A percentile compares a stretch with the other conserved stretches of the same genome.
phyloP scores from a whole-genome alignment of 2,113 vertebrate species.

The Lepus americanus region DNA sequence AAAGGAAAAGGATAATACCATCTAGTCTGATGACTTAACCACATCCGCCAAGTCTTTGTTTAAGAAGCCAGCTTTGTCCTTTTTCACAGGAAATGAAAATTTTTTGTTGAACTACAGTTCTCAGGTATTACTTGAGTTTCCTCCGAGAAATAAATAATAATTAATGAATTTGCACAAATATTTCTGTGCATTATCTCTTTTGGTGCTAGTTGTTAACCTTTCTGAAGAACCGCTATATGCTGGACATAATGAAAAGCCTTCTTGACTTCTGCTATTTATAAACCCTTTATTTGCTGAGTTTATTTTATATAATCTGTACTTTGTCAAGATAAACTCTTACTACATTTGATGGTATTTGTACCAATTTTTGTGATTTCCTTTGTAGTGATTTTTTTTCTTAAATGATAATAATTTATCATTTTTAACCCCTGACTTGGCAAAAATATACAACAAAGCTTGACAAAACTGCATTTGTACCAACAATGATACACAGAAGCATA shows the following conservation, averaged over 20 bases:
- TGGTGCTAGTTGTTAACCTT: not conserved
- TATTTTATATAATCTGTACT: not conserved
- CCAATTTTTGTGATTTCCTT: not conserved
- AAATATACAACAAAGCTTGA: no score
- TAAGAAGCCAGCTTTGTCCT: not conserved
- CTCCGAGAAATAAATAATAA: not conserved
- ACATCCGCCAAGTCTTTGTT: constrained; percentile 62
- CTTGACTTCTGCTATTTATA: not conserved
- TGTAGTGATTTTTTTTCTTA: not conserved
- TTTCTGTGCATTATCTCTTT: not conserved
- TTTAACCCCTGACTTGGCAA: no score
- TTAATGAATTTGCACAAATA: not conserved
- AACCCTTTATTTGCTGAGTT: not conserved
- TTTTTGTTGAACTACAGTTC: constrained; percentile 35
- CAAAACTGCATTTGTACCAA: no score
- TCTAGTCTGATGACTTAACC: constrained; percentile 40
- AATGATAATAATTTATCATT: no score
- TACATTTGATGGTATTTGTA: not conserved
- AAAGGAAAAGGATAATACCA: constrained; percentile 52
- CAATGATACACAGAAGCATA: no score
- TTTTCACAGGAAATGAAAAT: constrained; percentile 66
- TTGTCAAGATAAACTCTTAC: not conserved
- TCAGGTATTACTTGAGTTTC: not conserved
- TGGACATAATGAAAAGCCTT: not conserved
- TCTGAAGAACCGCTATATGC: not conserved